These are phyloP conservation scores for Pseudomyrmex dendroicus DNA, from an alignment of 1,140 invertebrate species.

Conservation along the genomic window DNA sequence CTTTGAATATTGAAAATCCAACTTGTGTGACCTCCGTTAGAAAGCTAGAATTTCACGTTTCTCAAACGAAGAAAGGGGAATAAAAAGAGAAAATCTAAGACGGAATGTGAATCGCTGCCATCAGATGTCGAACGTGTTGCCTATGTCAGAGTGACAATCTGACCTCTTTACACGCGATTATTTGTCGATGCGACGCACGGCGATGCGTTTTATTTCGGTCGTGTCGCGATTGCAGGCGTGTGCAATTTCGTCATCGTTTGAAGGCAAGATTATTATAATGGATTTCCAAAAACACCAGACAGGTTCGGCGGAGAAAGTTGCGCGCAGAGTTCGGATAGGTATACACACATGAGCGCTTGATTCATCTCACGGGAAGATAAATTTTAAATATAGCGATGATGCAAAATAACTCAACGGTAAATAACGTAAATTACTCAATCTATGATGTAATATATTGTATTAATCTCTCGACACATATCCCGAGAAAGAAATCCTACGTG, in stretches of 20 bases:
- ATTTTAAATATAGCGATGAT: background rate
- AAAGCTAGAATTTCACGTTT: conserved; percentile 2
- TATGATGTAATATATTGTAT: too few relatives aligned
- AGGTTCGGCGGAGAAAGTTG: conserved; percentile 29
- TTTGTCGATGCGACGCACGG: conserved; percentile 13
- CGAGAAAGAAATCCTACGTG: too few relatives aligned
- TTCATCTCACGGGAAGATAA: background rate
- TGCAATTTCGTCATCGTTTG: conserved; percentile 28
- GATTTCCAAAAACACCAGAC: conserved; percentile 35
- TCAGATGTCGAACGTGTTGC: conserved; percentile 20
- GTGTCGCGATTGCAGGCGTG: background rate
- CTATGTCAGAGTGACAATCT: background rate
- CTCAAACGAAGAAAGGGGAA: background rate
- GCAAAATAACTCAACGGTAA: background rate
- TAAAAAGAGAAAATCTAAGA: background rate
- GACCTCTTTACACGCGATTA: conserved; percentile 20
- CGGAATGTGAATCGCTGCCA: conserved; percentile 30
- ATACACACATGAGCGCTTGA: background rate
- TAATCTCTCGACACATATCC: too few relatives aligned
- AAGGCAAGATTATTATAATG: conserved; percentile 9
- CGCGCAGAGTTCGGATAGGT: background rate
- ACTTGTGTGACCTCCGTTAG: background rate
- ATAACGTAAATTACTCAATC: too few relatives aligned
- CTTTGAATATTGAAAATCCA: conserved; percentile 1
- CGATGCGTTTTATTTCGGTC: conserved; percentile 15